A percentile compares a stretch with the other conserved stretches of the same genome.
Evolutionary conservation across 2,797 vertebrate genomes (phyloP).

Genomic region (Neolamprologus multifasciatus): DNA sequence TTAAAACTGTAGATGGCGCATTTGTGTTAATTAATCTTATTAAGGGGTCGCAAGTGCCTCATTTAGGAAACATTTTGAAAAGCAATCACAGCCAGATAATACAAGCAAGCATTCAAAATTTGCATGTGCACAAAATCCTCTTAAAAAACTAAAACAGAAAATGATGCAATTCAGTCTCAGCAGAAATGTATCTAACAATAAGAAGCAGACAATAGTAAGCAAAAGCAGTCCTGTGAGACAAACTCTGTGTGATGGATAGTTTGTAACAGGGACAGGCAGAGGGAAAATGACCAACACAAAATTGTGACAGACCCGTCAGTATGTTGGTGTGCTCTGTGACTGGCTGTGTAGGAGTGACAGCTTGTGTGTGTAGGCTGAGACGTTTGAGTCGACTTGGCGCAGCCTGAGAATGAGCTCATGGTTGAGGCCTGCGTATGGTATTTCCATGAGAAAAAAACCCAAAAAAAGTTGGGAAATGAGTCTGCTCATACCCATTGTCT

Average conservation of each 20-base stretch:
- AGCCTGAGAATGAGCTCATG: slow-evolving; percentile 81
- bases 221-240: background rate
- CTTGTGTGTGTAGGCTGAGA: slow-evolving; percentile 50
- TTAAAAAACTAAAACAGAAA: background rate
- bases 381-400: slow-evolving; percentile 75
- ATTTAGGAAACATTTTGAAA: background rate
- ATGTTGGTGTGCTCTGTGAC: slow-evolving; percentile 45
- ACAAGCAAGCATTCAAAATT: background rate
- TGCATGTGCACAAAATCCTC: background rate
- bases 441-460: slow-evolving; percentile 71
- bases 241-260: background rate
- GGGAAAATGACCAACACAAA: slow-evolving; percentile 37
- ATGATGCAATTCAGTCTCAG: background rate
- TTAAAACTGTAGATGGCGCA: background rate
- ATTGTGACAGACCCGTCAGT: slow-evolving; percentile 47
- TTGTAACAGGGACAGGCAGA: slow-evolving; percentile 26
- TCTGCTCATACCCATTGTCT: slow-evolving; percentile 51
- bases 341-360: slow-evolving; percentile 56
- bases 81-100: background rate
- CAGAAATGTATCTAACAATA: background rate
- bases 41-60: background rate
- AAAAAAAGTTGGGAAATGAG: slow-evolving; percentile 64
- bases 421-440: slow-evolving; percentile 71
- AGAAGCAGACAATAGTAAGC: background rate
- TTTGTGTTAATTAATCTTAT: background rate